These are phyloP conservation scores for Eupeodes latifasciatus DNA, from an alignment of 2,888 invertebrate species.

Conservation along the genomic window DNA sequence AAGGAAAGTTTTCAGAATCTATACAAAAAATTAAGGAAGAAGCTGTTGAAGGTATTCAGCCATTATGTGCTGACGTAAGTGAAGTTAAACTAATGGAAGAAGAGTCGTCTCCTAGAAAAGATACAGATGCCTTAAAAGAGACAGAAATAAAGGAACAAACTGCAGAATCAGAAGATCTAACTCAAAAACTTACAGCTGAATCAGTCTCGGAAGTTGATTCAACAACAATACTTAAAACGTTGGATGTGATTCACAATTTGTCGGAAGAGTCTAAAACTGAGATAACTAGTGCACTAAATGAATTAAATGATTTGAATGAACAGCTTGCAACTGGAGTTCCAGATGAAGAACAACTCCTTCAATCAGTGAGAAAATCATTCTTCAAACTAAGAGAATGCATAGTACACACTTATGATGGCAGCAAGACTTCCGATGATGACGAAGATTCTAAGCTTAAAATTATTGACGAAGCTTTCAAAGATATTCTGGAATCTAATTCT, in stretches of 20 bases:
- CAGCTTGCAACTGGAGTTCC: conserved; percentile 24
- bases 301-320: conserved; percentile 50
- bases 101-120: not conserved
- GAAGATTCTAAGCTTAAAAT: conserved; percentile 35
- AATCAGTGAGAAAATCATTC: conserved; percentile 77
- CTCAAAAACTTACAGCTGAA: not conserved
- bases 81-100: not conserved
- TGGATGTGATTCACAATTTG: conserved; percentile 32
- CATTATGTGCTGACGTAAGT: not conserved
- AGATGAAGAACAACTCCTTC: conserved; percentile 55
- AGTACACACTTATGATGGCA: conserved; percentile 81
- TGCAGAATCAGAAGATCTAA: not conserved
- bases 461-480: conserved; percentile 77
- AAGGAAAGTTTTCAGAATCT: not conserved
- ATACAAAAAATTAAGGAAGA: not conserved
- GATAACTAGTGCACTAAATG: conserved; percentile 24
- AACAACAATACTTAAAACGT: conserved; percentile 15
- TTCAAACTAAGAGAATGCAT: conserved; percentile 81
- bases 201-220: not conserved
- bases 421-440: conserved; percentile 69
- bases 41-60: not conserved
- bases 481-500: conserved; percentile 53
- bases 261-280: conserved; percentile 8
- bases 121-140: not conserved
- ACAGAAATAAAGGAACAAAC: not conserved